Evolutionary conservation across 2,888 invertebrate genomes (phyloP), one percentile per base, ranked within the genome.

Genomic region (Tipula unca): DNA sequence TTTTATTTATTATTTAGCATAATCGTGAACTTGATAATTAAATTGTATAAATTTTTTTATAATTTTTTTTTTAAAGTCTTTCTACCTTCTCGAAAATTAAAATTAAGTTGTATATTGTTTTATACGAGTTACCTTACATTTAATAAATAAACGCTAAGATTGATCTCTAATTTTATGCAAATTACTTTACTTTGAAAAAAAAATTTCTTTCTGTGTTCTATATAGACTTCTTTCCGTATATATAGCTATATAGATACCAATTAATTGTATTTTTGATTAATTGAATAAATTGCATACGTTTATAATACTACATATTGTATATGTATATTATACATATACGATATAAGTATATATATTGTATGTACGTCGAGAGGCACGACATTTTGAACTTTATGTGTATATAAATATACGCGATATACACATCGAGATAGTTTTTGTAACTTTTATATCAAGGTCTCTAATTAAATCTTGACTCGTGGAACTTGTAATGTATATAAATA

Each of bases 1-100:
- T 69, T 69, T 69, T 69, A 69, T 69, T 69, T 69, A 69, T 69
- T 69, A 69, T 69, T 69, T 69, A 69, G 69, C 69, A 69, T 69
- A 69, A 69, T 69, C 69, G 69, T 69, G 69, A 69, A 69, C 69
- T 69, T 69, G 69, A 69, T 69, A 69, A 69, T 69, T 69, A 69
- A 69, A 69, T 69, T 69, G 69, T 69, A 69, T 69, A 69, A 17
- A 69, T 13, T 10, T 69, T 69, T 25, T 69, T 48, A 8, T 36
- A 3, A 32, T 36, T 36, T 36, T 36, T 48, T 48, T 17, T 48
- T 48, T 14, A 0, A 48, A n/a, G n/a, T n/a, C n/a, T n/a, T 48
- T 69, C 25, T 69, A 69, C 69, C 69, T 69, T 69, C 69, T 69
- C 10, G 69, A 69, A 69, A 69, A 69, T 69, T 69, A 69, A 69